Base-by-base conservation (phyloP, 2,797 vertebrate species). In the Sebastes paucispinis region DNA sequence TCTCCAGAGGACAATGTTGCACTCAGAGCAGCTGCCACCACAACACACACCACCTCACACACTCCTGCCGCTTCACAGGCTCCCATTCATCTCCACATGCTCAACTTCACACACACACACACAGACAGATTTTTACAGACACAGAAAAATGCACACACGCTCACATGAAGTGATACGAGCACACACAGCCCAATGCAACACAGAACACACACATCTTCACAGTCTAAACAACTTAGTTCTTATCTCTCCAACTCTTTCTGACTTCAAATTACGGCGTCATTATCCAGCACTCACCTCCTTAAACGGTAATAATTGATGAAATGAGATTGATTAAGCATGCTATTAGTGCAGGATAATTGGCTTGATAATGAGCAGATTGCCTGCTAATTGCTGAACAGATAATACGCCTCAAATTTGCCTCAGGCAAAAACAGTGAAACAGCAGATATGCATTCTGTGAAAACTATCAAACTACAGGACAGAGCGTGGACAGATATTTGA, bases 271-370 rank as follows among this genome's bases (percentile, higher is more conserved):
- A 83, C 82, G 32, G 83, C 73, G 12, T 81, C 86, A 86, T 92
- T 92, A 91, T 90, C 81, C 59, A 58, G 70, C 86, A 72, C 82
- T 91, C 85, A 85, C 91, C 90, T 91, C 78, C 84, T 92, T 93
- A 92, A 92, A 93, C 73, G 78, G 90, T 93, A 93, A 92, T 93
- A 93, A 94, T 91, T 94, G 93, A 93, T 93, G 70, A 89, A 91
- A 90, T 86, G 87, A 92, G 92, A 94, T 93, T 91, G 94, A 94
- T 95, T 94, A 93, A 93, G 87, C 88, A 89, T 89, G 91, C 91
- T 89, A 93, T 95, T 95, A 94, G 88, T 84, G 83, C 76, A 66
- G 87, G 83, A 88, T 94, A 93, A 94, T 94, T 91, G 91, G 83
- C 87, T 89, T 89, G 89, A 93, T 93, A 93, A 93, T 91, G 87